Base-by-base conservation (phyloP, 2,797 vertebrate genomes). In the Varecia variegata region DNA sequence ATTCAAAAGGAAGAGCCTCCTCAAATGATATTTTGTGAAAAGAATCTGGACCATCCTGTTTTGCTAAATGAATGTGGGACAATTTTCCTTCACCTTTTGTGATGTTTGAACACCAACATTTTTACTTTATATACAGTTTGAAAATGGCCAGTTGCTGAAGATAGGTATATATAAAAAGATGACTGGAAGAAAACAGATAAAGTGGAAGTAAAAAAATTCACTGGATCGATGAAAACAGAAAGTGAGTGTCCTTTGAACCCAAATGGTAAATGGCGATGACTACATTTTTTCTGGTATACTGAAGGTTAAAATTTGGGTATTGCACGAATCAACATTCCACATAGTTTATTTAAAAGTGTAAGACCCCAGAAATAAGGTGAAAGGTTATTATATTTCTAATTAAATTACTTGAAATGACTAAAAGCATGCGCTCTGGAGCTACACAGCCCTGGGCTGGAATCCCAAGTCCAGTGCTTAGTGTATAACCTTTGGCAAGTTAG, bases 321-420 rank as follows among this genome's bases (percentile, higher is more conserved):
- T 50, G 0, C 56, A 52, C 3, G 43, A 85, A 67, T 76, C 67
- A 74, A 79, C 14, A 4, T 74, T 56, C 20, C 17, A 73, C 3
- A 67, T 12, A 50, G 45, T 50, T 86, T 89, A 65, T 3, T 67
- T 87, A 45, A 96, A 74, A 90, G 56, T 40, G 3, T 54, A 71
- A 62, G 45, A 50, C 3, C 43, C 58, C 20, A 90, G 35, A 80
- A 79, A 77, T 60, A 93, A 76, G 38, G 65, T 47, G 7, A 30
- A 91, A 89, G 38, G 14, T 21, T 40, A 83, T 43, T 60, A 2
- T 71, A 90, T 88, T 97, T 93, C 73, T 60, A 79, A 18, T 74
- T 83, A 62, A 65, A 21, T 73, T 65, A 38, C 89, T 88, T 89
- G 58, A 95, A 94, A 90, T 71, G 82, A 27, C 67, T 81, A 89